Evolutionary conservation across 2,797 vertebrate species (phyloP), one percentile per base, ranked within the genome.

Genomic region (Pangasius krempfi): DNA sequence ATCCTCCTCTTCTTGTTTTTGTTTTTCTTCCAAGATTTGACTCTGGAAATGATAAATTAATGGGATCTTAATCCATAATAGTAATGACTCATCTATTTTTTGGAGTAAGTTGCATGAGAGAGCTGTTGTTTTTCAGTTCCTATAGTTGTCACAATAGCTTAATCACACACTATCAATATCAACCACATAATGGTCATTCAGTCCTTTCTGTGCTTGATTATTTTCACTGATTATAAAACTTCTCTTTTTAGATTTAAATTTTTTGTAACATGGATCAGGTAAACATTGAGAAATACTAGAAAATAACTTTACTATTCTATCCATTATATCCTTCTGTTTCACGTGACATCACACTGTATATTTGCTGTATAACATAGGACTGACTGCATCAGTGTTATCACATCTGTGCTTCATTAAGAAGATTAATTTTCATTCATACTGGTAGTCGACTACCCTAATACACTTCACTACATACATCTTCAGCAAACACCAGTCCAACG

Each of bases 1-100:
- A 89, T 88, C 92, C 93, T 94, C 92, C 52, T 96, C 95, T 89
- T 95, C 90, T 83, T 94, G 91, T 85, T 92, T 93, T 93, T 79
- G 90, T 91, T 95, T 95, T 54, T 90, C 75, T 93, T 95, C 93
- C 90, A 93, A 60, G 40, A 94, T 90, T 89, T 97, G 94, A 92
- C 93, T 92, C 97, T 97, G 93, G 62, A 37, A 93, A 94, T 37
- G 92, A 93, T 84, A 85, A 14, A 83, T 47, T 86, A 87, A 84
- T 68, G 27, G 64, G 89, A 81, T 78, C 30, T 78, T 88, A 47
- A 88, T 86, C 54, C 86, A 47, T 73, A 81, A 90, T 62, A 66
- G 64, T 52, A 88, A 89, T 76, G 73, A 68, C 52, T 52, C 25
- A 4, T 73, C 68, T 72, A 68, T 54, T 68, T 76, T 76, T 58